Base-by-base conservation (phyloP, 2,113 vertebrate genomes). In the Onychorhynchus coronatus region DNA sequence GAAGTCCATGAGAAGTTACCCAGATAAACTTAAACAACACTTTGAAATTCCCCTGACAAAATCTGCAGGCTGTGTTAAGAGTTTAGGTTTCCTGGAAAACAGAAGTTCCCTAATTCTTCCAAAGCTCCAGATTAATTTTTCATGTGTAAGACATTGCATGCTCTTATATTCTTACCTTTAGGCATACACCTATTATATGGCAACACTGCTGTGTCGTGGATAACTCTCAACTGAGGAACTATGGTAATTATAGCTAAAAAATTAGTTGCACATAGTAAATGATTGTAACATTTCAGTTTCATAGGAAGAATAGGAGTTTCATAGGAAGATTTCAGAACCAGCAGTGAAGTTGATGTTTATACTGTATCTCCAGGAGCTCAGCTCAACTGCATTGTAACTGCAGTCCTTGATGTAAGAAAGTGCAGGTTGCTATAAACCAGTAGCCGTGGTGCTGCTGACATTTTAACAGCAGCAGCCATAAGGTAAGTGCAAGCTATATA, bases 381-480 rank as follows among this genome's bases (percentile, higher is more conserved):
- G 56, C 24, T 74, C 55, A 74, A 52, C 42, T 50, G 37, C 42
- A 19, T 71, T 31, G 9, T 46, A 84, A 62, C 41, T 35, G 37
- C 50, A 89, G 73, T 23, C 39, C 30, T 74, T 0, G 0, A 24
- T 44, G 58, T n/a, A 22, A 59, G 55, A n/a, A 66, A 70, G 39
- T 9, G 56, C 39, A 66, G 55, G 33, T 24, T 87, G 59, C 80
- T 77, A 13, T 67, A 71, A 80, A 74, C 13, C 46, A 49, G 28
- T 9, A 89, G 19, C 66, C 0, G 1, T 15, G 55, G 27, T 75
- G 55, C 68, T 77, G 86, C 63, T 95, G 86, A 67, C 68, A 85
- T 84, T 78, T 81, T 81, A 89, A 77, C 30, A 59, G 83, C 89
- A 86, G 83, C 80, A 92, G 41, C 42, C 55, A 74, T 83, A 90